Evolutionary conservation across 2,113 vertebrate genomes (phyloP), one percentile per base, ranked within the genome.

Genomic region (Crotalus tigris): DNA sequence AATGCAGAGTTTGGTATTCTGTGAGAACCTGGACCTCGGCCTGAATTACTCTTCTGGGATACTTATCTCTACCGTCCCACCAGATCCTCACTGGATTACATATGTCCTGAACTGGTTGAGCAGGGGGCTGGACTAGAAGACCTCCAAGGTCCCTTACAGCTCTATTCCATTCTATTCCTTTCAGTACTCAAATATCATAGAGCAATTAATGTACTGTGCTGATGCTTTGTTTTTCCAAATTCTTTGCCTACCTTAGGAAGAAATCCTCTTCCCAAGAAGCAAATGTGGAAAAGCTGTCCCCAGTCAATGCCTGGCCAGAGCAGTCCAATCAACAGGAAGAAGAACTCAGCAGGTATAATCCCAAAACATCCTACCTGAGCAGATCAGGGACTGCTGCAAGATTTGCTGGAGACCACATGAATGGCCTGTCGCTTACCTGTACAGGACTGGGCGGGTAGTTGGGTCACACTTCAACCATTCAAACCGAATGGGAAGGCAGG

Each of bases 241-340:
- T 49, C 53, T 85, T 89, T 46, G 29, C 9, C 93, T 57, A 19
- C 55, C 11, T 7, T 92, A 98, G 98, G 94, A 97, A 93, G 94
- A 97, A 89, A 93, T 9, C 33, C 4, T 92, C 55, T 10, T 93
- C 96, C 39, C 88, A 92, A 0, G 95, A 95, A 0, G 97, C 98
- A 3, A 96, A 91, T 0, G 91, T 97, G 29, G 98, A 97, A 0
- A 90, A 97, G 51, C 91, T 96, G 69, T 95, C 97, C 55, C 95
- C 87, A 0, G 81, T 97, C 86, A 94, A 12, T 51, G 97, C 96
- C 3, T 98, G 95, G 93, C 97, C 94, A 0, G 95, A 94, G 85
- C 97, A 98, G 91, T 33, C 97, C 0, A 97, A 95, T 13, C 95
- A 97, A 0, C 97, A 98, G 94, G 97, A 95, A 33, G 98, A 97